phyloP scores from a whole-genome alignment of 2,113 vertebrate genomes.

The Erinaceus europaeus region DNA sequence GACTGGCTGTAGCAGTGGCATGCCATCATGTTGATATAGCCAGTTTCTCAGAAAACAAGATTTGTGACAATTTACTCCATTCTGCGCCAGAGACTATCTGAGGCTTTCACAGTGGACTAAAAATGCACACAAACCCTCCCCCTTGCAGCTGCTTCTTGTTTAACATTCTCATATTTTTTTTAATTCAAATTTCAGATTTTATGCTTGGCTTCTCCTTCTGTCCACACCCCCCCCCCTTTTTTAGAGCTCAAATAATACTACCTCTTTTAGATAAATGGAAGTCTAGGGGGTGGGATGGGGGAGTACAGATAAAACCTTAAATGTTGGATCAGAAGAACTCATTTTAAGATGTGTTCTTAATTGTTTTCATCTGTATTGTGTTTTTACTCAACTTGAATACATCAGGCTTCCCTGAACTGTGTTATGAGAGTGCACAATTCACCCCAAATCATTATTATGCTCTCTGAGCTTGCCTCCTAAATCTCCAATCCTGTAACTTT shows the following conservation, averaged over 20 bases:
- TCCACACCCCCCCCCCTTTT: no score
- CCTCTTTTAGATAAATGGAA: slow-evolving; percentile 24
- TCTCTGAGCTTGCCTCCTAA: neutral
- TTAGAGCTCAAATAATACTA: slow-evolving; percentile 41
- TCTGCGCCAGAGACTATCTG: slow-evolving; percentile 63
- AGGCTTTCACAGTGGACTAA: slow-evolving; percentile 61
- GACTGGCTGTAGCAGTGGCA: slow-evolving; percentile 10
- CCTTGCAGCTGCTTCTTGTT: slow-evolving; percentile 66
- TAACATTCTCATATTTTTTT: slow-evolving; percentile 61
- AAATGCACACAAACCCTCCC: slow-evolving; percentile 53
- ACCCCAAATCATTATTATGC: neutral
- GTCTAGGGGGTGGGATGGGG: no score
- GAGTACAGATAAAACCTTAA: slow-evolving; percentile 1
- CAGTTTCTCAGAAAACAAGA: slow-evolving; percentile 73
- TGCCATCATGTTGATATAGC: slow-evolving; percentile 63
- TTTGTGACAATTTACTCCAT: slow-evolving; percentile 66
- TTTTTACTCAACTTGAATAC: neutral
- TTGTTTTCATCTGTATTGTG: neutral
- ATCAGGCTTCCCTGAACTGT: neutral
- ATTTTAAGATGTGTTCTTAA: slow-evolving; percentile 3
- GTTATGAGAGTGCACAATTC: neutral
- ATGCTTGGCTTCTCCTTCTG: neutral
- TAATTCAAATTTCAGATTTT: slow-evolving; percentile 66
- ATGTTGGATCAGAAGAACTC: slow-evolving; percentile 4
- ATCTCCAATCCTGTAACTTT: neutral